These are phyloP conservation scores for Mus caroli DNA, from an alignment of 2,797 vertebrate genomes.

Conservation along the genomic window DNA sequence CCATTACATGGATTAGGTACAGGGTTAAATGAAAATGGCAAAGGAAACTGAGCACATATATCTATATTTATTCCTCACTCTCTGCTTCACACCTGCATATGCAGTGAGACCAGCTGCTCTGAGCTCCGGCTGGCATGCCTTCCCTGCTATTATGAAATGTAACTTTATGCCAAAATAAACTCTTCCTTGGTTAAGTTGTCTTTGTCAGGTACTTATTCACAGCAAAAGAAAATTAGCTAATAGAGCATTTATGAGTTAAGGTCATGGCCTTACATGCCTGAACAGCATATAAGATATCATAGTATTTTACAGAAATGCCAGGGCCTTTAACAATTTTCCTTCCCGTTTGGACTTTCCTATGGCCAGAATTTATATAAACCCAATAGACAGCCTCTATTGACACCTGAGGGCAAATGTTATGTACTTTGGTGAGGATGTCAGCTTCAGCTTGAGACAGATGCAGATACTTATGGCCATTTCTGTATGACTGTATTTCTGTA, in stretches of 20 bases:
- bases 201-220: too few relatives aligned
- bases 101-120: background rate
- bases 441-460: too few relatives aligned
- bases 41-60: background rate
- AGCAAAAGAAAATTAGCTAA: background rate
- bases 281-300: background rate
- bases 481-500: too few relatives aligned
- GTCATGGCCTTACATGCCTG: background rate
- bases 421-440: background rate
- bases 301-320: background rate
- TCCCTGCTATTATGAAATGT: background rate
- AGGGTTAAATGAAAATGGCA: background rate
- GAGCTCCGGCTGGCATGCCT: background rate
- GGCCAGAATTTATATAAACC: background rate
- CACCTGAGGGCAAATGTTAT: background rate
- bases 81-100: background rate
- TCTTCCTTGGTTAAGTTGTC: background rate
- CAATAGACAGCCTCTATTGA: background rate
- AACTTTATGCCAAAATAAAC: background rate
- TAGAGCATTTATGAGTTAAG: background rate
- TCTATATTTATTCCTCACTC: background rate
- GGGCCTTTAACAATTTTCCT: background rate
- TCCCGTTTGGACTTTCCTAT: background rate
- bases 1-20: background rate
- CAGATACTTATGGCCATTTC: too few relatives aligned